Percentiles rank a stretch among this genome's conserved stretches.
phyloP scores from a whole-genome alignment of 2,888 invertebrate species.

The Mimumesa dahlbomi region DNA sequence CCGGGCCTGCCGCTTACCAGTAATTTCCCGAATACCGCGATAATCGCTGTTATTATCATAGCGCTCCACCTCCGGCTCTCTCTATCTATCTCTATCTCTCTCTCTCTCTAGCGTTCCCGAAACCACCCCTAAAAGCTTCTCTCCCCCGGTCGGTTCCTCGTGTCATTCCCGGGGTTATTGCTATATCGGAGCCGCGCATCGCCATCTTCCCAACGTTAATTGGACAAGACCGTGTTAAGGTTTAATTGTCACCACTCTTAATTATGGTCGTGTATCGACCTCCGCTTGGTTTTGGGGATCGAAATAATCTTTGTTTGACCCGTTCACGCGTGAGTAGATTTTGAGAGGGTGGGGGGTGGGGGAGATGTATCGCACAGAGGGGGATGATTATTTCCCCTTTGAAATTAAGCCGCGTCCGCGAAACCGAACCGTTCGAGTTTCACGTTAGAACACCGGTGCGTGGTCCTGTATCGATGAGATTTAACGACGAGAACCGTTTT shows the following conservation, averaged over 20 bases:
- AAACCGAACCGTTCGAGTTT: too few species aligned
- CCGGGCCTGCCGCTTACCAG: constrained; percentile 68
- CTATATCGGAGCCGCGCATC: constrained; percentile 41
- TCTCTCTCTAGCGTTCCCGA: constrained; percentile 2
- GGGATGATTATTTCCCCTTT: too few species aligned
- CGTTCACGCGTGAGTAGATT: too few species aligned
- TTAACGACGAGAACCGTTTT: too few species aligned
- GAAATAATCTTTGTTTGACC: too few species aligned
- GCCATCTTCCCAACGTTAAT: constrained; percentile 47
- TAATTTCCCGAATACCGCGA: constrained; percentile 73
- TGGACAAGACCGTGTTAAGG: constrained; percentile 48
- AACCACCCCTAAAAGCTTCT: neutral
- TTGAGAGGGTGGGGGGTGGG: too few species aligned
- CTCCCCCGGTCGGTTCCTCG: constrained; percentile 21
- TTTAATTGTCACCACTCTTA: constrained; percentile 58
- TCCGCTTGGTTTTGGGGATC: too few species aligned
- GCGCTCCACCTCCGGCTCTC: constrained; percentile 46
- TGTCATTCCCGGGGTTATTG: constrained; percentile 44
- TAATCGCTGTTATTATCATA: constrained; percentile 72
- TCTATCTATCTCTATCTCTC: constrained; percentile 41
- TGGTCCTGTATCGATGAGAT: too few species aligned
- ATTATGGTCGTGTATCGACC: constrained; percentile 33
- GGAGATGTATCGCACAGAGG: too few species aligned
- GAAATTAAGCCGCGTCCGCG: too few species aligned
- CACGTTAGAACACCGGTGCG: too few species aligned